Percentiles rank a stretch among this genome's conserved stretches.
phyloP scores from a whole-genome alignment of 1,140 invertebrate genomes.

The Streblospio benedicti region DNA sequence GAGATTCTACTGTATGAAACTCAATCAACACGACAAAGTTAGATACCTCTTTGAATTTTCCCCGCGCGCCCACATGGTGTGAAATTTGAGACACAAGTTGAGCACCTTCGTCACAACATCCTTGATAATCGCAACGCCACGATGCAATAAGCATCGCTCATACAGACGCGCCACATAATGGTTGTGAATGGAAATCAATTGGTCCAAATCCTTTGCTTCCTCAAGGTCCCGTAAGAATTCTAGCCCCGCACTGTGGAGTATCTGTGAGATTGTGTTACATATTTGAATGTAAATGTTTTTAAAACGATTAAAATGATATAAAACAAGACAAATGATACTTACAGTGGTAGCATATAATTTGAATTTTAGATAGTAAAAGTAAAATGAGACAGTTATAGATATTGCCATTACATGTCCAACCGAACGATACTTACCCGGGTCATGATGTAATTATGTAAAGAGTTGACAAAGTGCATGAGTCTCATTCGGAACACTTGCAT shows the following conservation, averaged over 20 bases:
- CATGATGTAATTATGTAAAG: conserved; percentile 57
- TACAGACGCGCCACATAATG: conserved; percentile 33
- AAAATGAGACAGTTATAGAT: too few relatives aligned
- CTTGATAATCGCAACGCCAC: conserved; percentile 30
- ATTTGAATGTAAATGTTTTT: too few relatives aligned
- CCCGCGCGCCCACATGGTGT: conserved; percentile 31
- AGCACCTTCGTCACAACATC: conserved; percentile 33
- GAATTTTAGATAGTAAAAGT: too few relatives aligned
- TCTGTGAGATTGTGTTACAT: too few relatives aligned
- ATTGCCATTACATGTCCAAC: background rate
- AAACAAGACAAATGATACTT: too few relatives aligned
- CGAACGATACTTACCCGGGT: conserved; percentile 46
- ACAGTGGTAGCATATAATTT: too few relatives aligned
- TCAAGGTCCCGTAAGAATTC: conserved; percentile 48
- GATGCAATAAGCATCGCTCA: conserved; percentile 37
- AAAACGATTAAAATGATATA: too few relatives aligned
- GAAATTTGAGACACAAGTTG: conserved; percentile 31
- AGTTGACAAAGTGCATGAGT: conserved; percentile 55
- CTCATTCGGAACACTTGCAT: conserved; percentile 56
- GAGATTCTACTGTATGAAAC: background rate
- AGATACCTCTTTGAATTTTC: conserved; percentile 31
- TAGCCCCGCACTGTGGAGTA: conserved; percentile 52
- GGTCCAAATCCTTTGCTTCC: conserved; percentile 49
- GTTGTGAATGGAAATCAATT: conserved; percentile 33
- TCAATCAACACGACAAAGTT: background rate